Evolutionary conservation across 1,140 invertebrate species (phyloP), one percentile per base, ranked within the genome.

Genomic region (Hyles euphorbiae): DNA sequence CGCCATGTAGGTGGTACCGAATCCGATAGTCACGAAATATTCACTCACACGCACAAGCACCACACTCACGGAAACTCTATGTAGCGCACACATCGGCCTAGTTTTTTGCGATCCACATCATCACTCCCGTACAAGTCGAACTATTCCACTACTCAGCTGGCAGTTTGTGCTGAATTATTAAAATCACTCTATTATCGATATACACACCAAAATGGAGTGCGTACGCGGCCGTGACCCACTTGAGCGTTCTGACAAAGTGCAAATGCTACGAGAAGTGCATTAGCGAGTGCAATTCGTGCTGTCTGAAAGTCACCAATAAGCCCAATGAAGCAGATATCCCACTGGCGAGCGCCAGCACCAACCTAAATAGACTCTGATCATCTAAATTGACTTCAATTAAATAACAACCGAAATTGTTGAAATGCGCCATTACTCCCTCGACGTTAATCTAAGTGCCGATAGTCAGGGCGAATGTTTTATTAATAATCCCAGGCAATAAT

Each of bases 321-420:
- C 86, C 86, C 86, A 88, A 88, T 88, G 86, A 88, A 88, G 86
- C 78, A 87, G 86, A 83, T 81, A 87, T 87, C 86, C 82, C 83
- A 77, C 70, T 81, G 80, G 72, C 83, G 83, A 85, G 77, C 78
- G 81, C 81, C 83, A 87, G 83, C 86, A 86, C 81, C 86, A 88
- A 88, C 86, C 86, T 88, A 88, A 88, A 88, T 88, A 88, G 86
- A 88, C 82, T 88, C 83, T 88, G 86, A 88, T 88, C 86, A 87
- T 88, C 83, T 88, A 88, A 88, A 88, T 88, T 88, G 86, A 88
- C 86, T 88, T 88, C 86, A 88, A 88, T 88, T 88, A 88, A 88
- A 88, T 88, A 88, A 88, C 86, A 88, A 88, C 85, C 85, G 83
- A 88, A 88, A 87, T 88, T 87, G 85, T 87, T 88, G 85, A 87